These are phyloP conservation scores for Peromyscus eremicus DNA, from an alignment of 2,797 vertebrate genomes.

Conservation along the genomic window DNA sequence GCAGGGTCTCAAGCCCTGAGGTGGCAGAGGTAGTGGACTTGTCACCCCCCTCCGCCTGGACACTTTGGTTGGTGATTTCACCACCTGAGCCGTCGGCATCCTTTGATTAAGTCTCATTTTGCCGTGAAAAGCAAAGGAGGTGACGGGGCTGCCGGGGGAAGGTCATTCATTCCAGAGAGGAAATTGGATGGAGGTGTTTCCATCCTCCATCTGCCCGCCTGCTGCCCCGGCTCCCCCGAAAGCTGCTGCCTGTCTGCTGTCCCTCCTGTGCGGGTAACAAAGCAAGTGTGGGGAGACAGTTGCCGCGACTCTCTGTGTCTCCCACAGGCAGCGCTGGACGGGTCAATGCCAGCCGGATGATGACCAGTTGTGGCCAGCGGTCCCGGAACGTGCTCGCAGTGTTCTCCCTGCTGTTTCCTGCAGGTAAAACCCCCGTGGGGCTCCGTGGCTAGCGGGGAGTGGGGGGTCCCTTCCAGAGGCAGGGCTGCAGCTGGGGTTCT, in stretches of 20 bases:
- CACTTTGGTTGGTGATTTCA: background rate
- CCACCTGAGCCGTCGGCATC: background rate
- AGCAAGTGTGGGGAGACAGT: background rate
- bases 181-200: background rate
- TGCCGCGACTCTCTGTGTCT: constrained; percentile 7
- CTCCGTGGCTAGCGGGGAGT: accelerated
- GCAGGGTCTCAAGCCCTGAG: background rate
- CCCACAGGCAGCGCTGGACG: constrained; percentile 83
- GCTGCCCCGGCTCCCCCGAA: background rate
- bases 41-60: background rate
- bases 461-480: background rate
- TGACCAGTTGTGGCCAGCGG: constrained; percentile 97
- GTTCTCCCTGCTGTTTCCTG: constrained; percentile 93
- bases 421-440: constrained; percentile 89
- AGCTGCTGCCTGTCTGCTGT: background rate
- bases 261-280: background rate
- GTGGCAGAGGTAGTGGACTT: no score
- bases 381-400: constrained; percentile 95
- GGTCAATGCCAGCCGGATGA: constrained; percentile 95
- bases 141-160: constrained; percentile 38
- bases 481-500: background rate
- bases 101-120: constrained; percentile 39
- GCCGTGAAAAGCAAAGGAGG: background rate
- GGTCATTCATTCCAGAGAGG: constrained; percentile 34
- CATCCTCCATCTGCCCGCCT: accelerated